Base-by-base conservation (phyloP, 2,797 vertebrate genomes). In the Sebastes diaconus region DNA sequence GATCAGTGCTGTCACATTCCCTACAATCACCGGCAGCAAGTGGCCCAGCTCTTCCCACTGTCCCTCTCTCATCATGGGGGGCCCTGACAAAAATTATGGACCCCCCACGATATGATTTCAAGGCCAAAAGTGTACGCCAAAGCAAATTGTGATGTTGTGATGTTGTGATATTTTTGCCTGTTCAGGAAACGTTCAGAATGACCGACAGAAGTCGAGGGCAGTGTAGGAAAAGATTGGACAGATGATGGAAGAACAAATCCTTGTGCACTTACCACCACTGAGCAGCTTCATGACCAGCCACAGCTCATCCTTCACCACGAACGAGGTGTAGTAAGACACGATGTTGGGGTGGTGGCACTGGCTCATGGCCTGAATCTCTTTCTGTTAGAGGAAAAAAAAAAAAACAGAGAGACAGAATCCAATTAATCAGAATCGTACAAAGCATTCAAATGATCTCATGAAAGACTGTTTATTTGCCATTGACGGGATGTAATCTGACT, bases 311-410 rank as follows among this genome's bases (percentile, higher is more conserved):
- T 99, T 99, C 67, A 99, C 98, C 88, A 99, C 98, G 9, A 99
- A 99, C 0, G 98, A 99, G 3, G 98, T 99, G 94, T 99, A 99
- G 94, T 99, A 99, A 82, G 98, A 98, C 84, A 99, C 98, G 24
- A 99, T 99, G 91, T 99, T 99, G 82, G 98, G 98, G 85, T 99
- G 98, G 93, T 99, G 97, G 93, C 98, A 99, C 90, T 99, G 98
- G 90, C 98, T 99, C 98, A 99, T 99, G 71, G 98, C 98, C 95
- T 99, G 98, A 89, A 99, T 99, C 96, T 99, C 98, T 97, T 99
- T 99, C 98, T 99, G 95, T 82, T 87, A 89, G 75, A 86, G 87
- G 85, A 54, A 52, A 80, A 14, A 59, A 16, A 16, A 12, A 46
- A 34, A 64, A 8, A 27, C 8, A 68, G 13, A 76, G 5, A 68